These are phyloP conservation scores for Hippocampus zosterae DNA, from an alignment of 2,113 vertebrate species.

Conservation along the genomic window DNA sequence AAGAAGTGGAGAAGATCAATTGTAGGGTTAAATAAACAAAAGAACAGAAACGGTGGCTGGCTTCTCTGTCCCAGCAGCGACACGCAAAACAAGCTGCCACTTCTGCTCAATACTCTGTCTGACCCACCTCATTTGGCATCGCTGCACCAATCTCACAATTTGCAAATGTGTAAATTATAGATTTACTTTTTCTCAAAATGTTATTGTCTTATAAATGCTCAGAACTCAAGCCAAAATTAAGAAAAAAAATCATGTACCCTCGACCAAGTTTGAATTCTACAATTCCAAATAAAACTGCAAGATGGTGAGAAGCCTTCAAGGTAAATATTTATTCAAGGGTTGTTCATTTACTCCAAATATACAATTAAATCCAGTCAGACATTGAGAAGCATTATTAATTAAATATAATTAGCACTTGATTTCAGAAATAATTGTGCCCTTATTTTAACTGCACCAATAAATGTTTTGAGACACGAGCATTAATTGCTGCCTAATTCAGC, in stretches of 20 bases:
- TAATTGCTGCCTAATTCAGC: constrained; percentile 8
- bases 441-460: neutral
- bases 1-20: constrained; percentile 55
- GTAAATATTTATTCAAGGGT: neutral
- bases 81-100: constrained; percentile 32
- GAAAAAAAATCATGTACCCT: no score
- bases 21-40: constrained; percentile 43
- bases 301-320: neutral
- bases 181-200: neutral
- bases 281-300: neutral
- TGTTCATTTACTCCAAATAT: constrained; percentile 3
- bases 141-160: constrained; percentile 1
- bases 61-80: constrained; percentile 45
- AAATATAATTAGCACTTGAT: neutral
- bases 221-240: neutral
- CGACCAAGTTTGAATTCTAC: neutral
- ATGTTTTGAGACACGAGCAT: constrained; percentile 1
- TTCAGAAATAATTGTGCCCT: neutral
- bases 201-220: neutral
- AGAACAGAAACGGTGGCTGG: constrained; percentile 26
- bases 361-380: neutral
- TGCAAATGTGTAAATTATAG: neutral
- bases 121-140: constrained; percentile 3
- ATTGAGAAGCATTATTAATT: constrained; percentile 4
- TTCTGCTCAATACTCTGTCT: constrained; percentile 9